Percentiles rank a stretch among this genome's conserved stretches.
These are phyloP conservation scores for Drosophila nannoptera DNA, from an alignment of 1,140 invertebrate genomes.

Conservation along the genomic window DNA sequence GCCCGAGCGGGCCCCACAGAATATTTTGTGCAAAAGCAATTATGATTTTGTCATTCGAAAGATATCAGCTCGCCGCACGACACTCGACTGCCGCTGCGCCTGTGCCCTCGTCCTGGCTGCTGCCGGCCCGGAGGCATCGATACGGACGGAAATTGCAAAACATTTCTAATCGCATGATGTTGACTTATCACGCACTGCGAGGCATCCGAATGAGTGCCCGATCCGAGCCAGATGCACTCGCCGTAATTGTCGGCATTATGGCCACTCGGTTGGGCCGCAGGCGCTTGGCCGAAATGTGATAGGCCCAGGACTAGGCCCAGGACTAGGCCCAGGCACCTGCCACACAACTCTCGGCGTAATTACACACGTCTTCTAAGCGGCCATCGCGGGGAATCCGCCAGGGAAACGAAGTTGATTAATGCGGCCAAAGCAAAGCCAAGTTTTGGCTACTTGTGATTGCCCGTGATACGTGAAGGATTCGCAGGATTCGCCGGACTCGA, in stretches of 20 bases:
- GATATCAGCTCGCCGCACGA: conserved; percentile 51
- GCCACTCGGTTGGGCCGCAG: no score
- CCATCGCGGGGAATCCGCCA: no score
- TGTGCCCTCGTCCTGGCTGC: conserved; percentile 5
- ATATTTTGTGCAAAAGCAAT: conserved; percentile 72
- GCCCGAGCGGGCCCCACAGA: conserved; percentile 24
- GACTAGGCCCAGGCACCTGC: no score
- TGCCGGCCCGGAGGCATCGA: conserved; percentile 26
- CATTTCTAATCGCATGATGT: conserved; percentile 43
- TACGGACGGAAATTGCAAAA: conserved; percentile 22
- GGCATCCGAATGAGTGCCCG: conserved; percentile 25
- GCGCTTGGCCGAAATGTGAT: no score
- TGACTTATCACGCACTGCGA: conserved; percentile 59
- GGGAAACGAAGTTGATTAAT: not conserved
- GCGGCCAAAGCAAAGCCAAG: conserved; percentile 9
- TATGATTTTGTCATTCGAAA: conserved; percentile 76
- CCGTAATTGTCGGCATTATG: no score
- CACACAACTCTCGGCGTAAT: no score
- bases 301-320: no score
- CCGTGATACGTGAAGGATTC: conserved; percentile 52
- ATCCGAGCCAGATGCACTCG: no score
- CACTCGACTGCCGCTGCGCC: conserved; percentile 17
- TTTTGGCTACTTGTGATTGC: conserved; percentile 59
- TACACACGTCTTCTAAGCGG: no score
- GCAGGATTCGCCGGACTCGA: conserved; percentile 8